Percentiles rank a stretch among this genome's conserved stretches.
Conservation (phyloP, 2,888 invertebrate species). For the Pollenia labialis region DNA sequence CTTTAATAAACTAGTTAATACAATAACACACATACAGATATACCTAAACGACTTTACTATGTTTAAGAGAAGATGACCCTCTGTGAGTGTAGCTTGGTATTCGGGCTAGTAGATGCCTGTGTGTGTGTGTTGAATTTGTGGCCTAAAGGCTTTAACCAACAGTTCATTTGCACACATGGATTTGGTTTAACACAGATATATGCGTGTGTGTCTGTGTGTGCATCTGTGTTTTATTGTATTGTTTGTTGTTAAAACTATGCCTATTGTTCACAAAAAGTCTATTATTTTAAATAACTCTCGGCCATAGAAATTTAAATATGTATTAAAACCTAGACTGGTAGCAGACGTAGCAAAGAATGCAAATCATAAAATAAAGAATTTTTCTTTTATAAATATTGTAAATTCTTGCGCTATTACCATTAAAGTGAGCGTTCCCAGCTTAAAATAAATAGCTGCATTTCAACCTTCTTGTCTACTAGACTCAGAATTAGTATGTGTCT, state of each 20-base stretch:
- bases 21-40: background rate
- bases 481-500: too few relatives aligned
- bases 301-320: too few relatives aligned
- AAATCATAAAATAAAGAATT: too few relatives aligned
- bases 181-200: background rate
- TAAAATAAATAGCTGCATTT: too few relatives aligned
- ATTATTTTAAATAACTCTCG: constrained; percentile 27
- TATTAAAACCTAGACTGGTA: too few relatives aligned
- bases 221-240: background rate
- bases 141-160: constrained; percentile 63
- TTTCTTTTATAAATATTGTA: too few relatives aligned
- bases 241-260: constrained; percentile 26
- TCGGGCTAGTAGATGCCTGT: background rate
- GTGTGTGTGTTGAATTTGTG: constrained; percentile 51
- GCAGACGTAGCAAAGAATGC: too few relatives aligned
- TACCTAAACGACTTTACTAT: background rate
- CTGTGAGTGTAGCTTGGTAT: background rate
- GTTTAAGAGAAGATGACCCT: constrained; percentile 17
- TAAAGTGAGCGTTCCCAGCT: too few relatives aligned
- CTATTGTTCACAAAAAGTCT: constrained; percentile 40
- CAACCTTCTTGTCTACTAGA: too few relatives aligned
- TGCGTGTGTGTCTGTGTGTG: background rate
- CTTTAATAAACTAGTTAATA: constrained; percentile 26
- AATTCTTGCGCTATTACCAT: too few relatives aligned
- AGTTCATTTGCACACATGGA: constrained; percentile 19